Percentiles rank a stretch among this genome's conserved stretches.
phyloP scores from a whole-genome alignment of 2,888 invertebrate genomes.

The Trypoxylon attenuatum region DNA sequence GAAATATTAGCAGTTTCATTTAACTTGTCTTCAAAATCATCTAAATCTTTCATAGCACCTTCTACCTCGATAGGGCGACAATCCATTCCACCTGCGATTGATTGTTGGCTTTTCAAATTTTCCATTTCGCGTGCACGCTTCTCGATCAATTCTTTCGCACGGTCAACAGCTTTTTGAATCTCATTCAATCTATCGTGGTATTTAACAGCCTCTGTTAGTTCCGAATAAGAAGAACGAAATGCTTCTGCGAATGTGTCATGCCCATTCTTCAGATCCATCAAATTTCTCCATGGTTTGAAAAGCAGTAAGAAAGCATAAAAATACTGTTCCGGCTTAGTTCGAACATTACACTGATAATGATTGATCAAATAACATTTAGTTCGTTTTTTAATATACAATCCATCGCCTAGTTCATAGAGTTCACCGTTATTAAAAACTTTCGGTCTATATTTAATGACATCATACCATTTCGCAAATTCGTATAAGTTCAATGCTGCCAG shows the following conservation, averaged over 20 bases:
- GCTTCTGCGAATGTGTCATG: conserved; percentile 33
- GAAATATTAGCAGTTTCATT: too few species aligned
- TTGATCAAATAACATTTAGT: conserved; percentile 56
- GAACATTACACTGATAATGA: conserved; percentile 42
- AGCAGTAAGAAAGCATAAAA: conserved; percentile 36
- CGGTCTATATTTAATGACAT: too few species aligned
- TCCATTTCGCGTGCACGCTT: background rate
- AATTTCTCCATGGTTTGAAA: conserved; percentile 40
- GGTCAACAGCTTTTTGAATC: conserved; percentile 8
- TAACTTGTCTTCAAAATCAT: too few species aligned
- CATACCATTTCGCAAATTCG: too few species aligned
- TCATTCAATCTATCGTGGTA: conserved; percentile 16
- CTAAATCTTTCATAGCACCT: too few species aligned
- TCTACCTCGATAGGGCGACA: too few species aligned
- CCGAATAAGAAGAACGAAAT: conserved; percentile 14
- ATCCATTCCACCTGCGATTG: too few species aligned
- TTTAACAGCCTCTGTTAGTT: conserved; percentile 18
- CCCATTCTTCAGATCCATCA: conserved; percentile 21
- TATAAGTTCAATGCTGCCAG: too few species aligned
- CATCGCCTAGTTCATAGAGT: conserved; percentile 16
- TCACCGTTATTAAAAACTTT: conserved; percentile 28
- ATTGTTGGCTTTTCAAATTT: background rate
- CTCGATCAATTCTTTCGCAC: background rate
- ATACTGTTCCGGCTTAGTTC: conserved; percentile 29
- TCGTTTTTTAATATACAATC: conserved; percentile 49